These are phyloP conservation scores for Homarus gammarus DNA, from an alignment of 2,888 invertebrate genomes.

Conservation along the genomic window DNA sequence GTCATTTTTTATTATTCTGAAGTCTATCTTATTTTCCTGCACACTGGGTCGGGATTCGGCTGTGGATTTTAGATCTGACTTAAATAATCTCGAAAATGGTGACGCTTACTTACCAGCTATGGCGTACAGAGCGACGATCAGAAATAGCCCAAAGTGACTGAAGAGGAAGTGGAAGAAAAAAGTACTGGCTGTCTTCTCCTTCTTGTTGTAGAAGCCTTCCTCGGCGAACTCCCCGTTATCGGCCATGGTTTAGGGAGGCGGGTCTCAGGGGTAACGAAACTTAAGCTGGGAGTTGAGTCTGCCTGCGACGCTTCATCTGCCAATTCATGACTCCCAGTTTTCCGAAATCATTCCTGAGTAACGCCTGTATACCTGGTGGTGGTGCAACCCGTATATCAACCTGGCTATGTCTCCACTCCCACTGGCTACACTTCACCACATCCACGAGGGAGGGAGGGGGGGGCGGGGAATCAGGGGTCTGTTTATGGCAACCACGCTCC, in stretches of 20 bases:
- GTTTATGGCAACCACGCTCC: not conserved
- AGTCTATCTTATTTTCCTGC: not conserved
- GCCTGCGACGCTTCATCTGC: not conserved
- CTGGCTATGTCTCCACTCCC: too few species aligned
- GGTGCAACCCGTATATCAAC: too few species aligned
- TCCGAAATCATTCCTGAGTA: not conserved
- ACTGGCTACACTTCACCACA: not conserved
- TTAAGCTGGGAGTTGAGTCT: not conserved
- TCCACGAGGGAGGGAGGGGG: not conserved
- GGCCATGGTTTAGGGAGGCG: conserved; percentile 7
- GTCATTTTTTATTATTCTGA: too few species aligned
- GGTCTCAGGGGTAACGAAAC: too few species aligned
- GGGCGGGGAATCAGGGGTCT: not conserved
- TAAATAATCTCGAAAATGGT: too few species aligned
- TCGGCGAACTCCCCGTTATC: conserved; percentile 34
- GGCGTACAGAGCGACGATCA: conserved; percentile 77
- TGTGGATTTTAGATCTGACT: not conserved
- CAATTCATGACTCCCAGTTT: not conserved
- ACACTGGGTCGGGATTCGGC: not conserved
- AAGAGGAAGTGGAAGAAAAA: conserved; percentile 76
- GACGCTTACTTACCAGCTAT: conserved; percentile 66
- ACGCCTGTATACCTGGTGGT: not conserved
- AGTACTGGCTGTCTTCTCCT: conserved; percentile 46
- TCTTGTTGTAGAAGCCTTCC: conserved; percentile 46
- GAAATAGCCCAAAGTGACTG: conserved; percentile 77